Conservation (phyloP, 1,140 invertebrate genomes). For the Drosophila ficusphila region DNA sequence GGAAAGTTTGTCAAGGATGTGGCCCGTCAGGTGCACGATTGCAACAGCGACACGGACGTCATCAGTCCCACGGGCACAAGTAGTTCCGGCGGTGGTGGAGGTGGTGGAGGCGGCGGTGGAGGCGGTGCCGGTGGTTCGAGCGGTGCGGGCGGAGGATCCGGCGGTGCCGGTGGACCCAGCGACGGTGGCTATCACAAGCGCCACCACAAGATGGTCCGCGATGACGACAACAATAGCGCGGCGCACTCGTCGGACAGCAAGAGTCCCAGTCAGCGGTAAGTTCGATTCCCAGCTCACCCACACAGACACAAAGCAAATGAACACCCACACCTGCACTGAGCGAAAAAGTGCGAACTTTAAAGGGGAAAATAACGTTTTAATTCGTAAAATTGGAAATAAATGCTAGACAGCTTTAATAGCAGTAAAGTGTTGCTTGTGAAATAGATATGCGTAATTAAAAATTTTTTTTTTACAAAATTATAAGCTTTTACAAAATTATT, state of each 20-base stretch:
- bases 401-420: too few species aligned
- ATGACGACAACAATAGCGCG: constrained; percentile 87
- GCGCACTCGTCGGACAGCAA: constrained; percentile 88
- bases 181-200: constrained; percentile 60
- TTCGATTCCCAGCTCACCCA: not conserved
- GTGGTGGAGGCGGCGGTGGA: constrained; percentile 25
- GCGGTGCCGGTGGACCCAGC: constrained; percentile 15
- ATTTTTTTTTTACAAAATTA: too few species aligned
- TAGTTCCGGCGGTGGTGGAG: constrained; percentile 72
- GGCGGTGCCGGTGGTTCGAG: constrained; percentile 6
- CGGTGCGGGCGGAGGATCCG: not conserved
- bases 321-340: constrained; percentile 24
- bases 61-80: constrained; percentile 80
- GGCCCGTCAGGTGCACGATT: constrained; percentile 60
- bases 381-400: too few species aligned
- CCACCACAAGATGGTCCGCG: constrained; percentile 84
- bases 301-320: not conserved
- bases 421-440: too few species aligned
- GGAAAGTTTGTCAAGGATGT: constrained; percentile 76
- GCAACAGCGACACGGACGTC: constrained; percentile 80
- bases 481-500: too few species aligned
- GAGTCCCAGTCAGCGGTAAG: constrained; percentile 87
- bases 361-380: too few species aligned
- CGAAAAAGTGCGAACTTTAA: not conserved
- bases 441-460: too few species aligned